phyloP scores from a whole-genome alignment of 2,113 vertebrate genomes.

The Microcebus tavaratra region DNA sequence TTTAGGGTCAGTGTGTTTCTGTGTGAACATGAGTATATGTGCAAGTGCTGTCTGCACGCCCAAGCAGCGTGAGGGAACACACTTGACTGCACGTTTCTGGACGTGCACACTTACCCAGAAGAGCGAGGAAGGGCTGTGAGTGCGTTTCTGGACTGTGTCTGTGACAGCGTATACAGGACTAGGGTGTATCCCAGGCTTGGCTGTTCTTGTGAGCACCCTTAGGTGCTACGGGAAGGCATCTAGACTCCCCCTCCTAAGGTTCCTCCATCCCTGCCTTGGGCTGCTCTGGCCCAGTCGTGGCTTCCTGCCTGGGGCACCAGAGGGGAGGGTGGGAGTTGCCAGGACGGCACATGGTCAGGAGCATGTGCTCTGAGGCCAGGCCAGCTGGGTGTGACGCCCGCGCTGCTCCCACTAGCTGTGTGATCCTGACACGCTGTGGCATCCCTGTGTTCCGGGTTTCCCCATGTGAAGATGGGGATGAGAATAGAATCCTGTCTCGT shows the following conservation, averaged over 20 bases:
- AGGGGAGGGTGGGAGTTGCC: not conserved
- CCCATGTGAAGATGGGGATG: not conserved
- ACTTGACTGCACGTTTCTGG: not conserved
- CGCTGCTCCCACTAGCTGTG: not conserved
- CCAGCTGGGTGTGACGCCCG: not conserved
- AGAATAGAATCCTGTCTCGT: not conserved
- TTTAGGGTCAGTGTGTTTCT: not conserved
- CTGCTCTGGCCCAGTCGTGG: not conserved
- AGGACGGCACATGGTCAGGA: not conserved
- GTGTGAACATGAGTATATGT: not conserved
- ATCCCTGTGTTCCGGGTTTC: not conserved
- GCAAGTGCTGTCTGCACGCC: not conserved
- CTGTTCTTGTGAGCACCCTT: not conserved
- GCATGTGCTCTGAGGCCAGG: not conserved
- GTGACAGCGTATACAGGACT: not conserved
- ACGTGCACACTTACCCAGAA: not conserved
- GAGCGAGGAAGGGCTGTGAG: not conserved
- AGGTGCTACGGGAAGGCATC: not conserved
- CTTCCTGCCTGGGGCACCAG: not conserved
- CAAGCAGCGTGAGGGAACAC: not conserved
- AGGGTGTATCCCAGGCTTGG: not conserved
- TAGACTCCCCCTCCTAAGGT: not conserved
- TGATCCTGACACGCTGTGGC: not conserved
- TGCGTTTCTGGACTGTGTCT: not conserved
- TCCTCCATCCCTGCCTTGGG: not conserved